Conservation (phyloP, 2,797 vertebrate species). For the Fringilla coelebs region DNA sequence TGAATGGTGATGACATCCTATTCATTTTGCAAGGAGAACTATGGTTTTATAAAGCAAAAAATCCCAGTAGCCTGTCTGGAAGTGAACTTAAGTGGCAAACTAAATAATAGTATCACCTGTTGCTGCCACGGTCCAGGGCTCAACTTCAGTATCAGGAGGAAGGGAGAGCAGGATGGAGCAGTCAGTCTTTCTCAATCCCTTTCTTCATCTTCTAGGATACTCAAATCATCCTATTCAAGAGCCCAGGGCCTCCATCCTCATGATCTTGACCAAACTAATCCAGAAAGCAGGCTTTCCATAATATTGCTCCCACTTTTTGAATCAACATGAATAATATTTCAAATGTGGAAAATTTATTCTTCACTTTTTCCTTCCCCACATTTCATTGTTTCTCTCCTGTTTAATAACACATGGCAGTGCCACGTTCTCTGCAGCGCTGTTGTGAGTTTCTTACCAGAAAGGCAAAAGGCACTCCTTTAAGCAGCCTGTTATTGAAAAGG, state of each 20-base stretch:
- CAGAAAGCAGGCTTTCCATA: not conserved
- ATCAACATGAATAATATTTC: not conserved
- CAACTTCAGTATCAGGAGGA: not conserved
- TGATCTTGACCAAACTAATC: not conserved
- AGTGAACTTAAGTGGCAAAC: not conserved
- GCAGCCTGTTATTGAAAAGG: not conserved
- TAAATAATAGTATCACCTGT: not conserved
- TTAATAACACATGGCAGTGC: not conserved
- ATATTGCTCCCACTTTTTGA: not conserved
- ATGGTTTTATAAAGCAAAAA: not conserved
- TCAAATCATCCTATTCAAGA: not conserved
- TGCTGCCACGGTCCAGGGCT: not conserved
- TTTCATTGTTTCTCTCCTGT: not conserved
- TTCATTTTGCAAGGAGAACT: not conserved
- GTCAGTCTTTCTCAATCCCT: not conserved
- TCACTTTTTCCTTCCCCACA: not conserved
- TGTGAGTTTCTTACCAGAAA: not conserved
- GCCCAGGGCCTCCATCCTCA: not conserved
- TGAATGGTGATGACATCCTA: not conserved
- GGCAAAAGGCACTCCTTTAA: not conserved
- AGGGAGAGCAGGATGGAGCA: not conserved
- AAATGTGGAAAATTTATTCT: not conserved
- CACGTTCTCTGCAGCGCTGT: rapidly evolving
- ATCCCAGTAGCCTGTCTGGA: not conserved
- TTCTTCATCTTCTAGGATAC: not conserved